Evolutionary conservation across 1,140 invertebrate genomes (phyloP), one percentile per base, ranked within the genome.

Genomic region (Piezodorus guildinii): DNA sequence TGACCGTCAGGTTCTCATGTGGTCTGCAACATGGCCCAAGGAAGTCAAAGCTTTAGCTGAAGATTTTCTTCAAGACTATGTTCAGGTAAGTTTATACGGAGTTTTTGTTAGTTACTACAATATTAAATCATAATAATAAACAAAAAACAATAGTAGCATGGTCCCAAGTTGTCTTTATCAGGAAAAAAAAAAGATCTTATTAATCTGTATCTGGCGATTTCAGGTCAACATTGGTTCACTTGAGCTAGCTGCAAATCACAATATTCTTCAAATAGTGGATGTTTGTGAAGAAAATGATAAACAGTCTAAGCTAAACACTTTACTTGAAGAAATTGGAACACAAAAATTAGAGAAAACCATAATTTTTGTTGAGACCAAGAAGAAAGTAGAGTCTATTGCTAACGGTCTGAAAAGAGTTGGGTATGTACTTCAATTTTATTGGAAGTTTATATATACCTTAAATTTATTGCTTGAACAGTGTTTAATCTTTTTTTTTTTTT

Each of bases 21-120:
- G 94, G 91, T 94, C 90, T 65, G 95, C 95, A 5, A 98, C 95
- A 8, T 98, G 95, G 95, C 95, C 95, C 0, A 96, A 96, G 73
- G 95, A 98, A 79, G 94, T 98, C 0, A 83, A 85, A 68, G 85
- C 85, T 71, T 76, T 98, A 54, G 95, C 95, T 62, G 87, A 93
- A 74, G 94, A 98, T 74, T 98, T 96, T 73, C 79, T 98, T 9
- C 85, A 78, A 79, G 76, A 87, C 65, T 83, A 84, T 68, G 73
- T 83, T 54, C 68, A 66, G 52, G 52, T 56, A 56, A 21, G 1
- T 10, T 39, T 8, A 39, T n/a, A n/a, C n/a, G n/a, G n/a, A n/a
- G n/a, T n/a, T n/a, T n/a, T n/a, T n/a, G n/a, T n/a, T n/a, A n/a
- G n/a, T n/a, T n/a, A n/a, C n/a, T n/a, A n/a, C n/a, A n/a, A n/a